Evolutionary conservation across 1,140 invertebrate species (phyloP).

Genomic region (Ooceraea biroi): DNA sequence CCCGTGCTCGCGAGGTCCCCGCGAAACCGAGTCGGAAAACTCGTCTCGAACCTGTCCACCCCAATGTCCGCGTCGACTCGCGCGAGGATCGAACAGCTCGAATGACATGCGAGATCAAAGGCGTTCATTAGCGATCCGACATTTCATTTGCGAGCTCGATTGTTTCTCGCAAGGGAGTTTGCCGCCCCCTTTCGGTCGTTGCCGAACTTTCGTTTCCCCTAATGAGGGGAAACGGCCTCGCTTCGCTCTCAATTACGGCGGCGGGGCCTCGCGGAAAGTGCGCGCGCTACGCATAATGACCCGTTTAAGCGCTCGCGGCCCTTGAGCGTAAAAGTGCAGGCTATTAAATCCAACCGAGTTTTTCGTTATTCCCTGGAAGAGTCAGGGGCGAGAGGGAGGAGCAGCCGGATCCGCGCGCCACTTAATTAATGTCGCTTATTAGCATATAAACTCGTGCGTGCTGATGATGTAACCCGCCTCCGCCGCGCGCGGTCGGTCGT

Average conservation of each 20-base stretch:
- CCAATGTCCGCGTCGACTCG: background rate
- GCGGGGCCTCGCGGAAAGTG: background rate
- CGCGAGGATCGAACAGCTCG: no score
- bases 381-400: constrained; percentile 33
- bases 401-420: constrained; percentile 55
- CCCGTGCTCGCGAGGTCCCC: background rate
- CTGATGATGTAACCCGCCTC: constrained; percentile 69
- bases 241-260: constrained; percentile 16
- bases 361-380: constrained; percentile 54
- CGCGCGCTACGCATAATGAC: constrained; percentile 30
- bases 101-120: background rate
- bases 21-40: background rate
- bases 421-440: constrained; percentile 80
- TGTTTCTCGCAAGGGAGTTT: background rate
- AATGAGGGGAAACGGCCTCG: background rate
- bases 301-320: constrained; percentile 21
- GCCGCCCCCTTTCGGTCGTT: background rate
- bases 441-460: constrained; percentile 77
- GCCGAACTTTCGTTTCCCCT: background rate
- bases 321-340: constrained; percentile 19
- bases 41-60: no score
- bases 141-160: background rate
- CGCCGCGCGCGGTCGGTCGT: constrained; percentile 42
- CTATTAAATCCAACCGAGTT: constrained; percentile 49
- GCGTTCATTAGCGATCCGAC: background rate